Evolutionary conservation across 2,113 vertebrate species (phyloP), one percentile per base, ranked within the genome.

Genomic region (Megaceryle torquata): DNA sequence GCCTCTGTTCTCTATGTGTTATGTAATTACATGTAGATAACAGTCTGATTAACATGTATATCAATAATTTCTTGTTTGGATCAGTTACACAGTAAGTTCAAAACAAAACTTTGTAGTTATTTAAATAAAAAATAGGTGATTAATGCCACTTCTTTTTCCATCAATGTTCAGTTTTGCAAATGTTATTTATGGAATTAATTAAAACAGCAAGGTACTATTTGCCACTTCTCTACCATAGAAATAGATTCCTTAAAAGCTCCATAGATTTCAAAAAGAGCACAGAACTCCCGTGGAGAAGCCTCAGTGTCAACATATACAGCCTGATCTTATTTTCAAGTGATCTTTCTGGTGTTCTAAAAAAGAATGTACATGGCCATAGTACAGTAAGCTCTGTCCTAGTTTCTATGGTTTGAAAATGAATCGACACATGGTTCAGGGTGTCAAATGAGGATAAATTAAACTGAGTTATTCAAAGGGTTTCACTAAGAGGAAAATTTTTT

Each of bases 331-430:
- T 86, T 91, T 68, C 71, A 75, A 81, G 33, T 31, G 21, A 26
- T 70, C 22, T 81, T 86, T 86, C 17, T 3, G 2, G 10, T 78
- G 35, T 78, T 50, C 50, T 70, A 1, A 54, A 71, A 59, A 53
- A 68, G 67, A 91, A 68, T 3, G 8, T 13, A 4, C 5, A 5
- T 24, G 35, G 77, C 21, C 75, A 43, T 20, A 77, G 53, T 72
- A 51, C 82, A 53, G 11, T 20, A 29, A 88, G 54, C 65, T 83
- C 72, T 89, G 44, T 64, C 60, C 74, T 41, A 24, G 85, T 82
- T 93, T 83, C 64, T n/a, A 2, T 51, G 77, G 70, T n/a, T 94
- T 78, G 83, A 77, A 93, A 91, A 95, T 44, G 65, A 86, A 90
- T 89, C 41, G 69, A 51, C 68, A 64, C 53, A 53, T 89, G 80